Evolutionary conservation across 2,113 vertebrate genomes (phyloP), one percentile per base, ranked within the genome.

Genomic region (Herpailurus yagouaroundi): DNA sequence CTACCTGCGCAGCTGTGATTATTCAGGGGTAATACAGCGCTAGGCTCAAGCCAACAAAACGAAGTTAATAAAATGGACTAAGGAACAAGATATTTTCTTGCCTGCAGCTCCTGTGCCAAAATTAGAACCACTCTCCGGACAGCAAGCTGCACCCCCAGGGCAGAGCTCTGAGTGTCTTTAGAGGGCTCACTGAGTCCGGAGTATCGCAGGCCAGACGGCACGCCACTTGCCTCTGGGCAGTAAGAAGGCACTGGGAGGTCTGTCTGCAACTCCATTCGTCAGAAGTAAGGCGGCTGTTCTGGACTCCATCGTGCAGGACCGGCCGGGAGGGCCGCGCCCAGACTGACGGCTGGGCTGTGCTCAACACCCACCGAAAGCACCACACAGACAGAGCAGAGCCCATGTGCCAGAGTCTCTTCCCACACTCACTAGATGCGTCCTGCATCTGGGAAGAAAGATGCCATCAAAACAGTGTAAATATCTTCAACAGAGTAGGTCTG

Each of bases 1-100:
- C 98, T 98, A 99, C 99, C 98, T 98, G 99, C 98, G 96, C 97
- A 80, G 98, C 98, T 98, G 97, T 98, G 98, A 99, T 99, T 99
- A 98, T 98, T 98, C 97, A 96, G 97, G 98, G 97, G 98, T 98
- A 97, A 98, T 97, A 97, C 97, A 94, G 98, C 94, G 68, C 98
- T 76, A 94, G 97, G 98, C 97, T 98, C 98, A 92, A 97, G 98
- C 69, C 98, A 98, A 98, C 98, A 98, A 98, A 98, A 99, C 98
- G 98, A 98, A 98, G 98, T 98, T 98, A 98, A 99, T 99, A 98
- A 98, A 98, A 98, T 98, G 96, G 98, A 98, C 98, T 93, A 92
- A 98, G 98, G 97, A 98, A 97, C 97, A 98, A 98, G 98, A 98
- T 98, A 95, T 98, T 98, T 98, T 98, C 97, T 98, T 97, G 98